Base-by-base conservation (phyloP, 2,888 invertebrate genomes). In the Trichogramma dendrolimi region DNA sequence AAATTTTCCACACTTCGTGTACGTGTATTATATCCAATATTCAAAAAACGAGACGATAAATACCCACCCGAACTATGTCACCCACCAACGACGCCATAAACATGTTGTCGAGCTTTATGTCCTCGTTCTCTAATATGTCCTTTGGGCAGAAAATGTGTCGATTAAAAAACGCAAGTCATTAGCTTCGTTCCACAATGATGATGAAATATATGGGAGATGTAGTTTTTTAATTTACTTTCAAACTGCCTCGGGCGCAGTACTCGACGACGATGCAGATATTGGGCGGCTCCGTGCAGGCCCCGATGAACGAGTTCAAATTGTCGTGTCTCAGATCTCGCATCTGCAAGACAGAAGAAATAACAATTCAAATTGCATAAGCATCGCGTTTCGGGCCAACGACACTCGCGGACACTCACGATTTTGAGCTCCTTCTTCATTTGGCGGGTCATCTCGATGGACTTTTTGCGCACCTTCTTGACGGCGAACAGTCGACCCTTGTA, bases 71-170 rank as follows among this genome's bases (percentile, higher is more conserved):
- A 72, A 97, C 88, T 68, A 98, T 92, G 80, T 97, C 97, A 60
- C 92, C 94, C 10, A 96, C 91, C 67, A 97, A 85, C 6, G 96
- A 96, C 40, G 96, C 95, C 69, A 94, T 89, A 79, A 97, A 97
- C 91, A 97, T 94, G 75, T 92, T 91, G 80, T 97, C 97, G 73
- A 96, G 82, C 81, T 95, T 95, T 68, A 97, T 90, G 78, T 97
- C 95, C 75, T 94, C 92, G 78, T 97, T 96, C 76, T 94, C 92
- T 63, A 98, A 82, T 71, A 97, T 93, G 79, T 98, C 92, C 90
- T 92, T 38, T 47, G 41, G 44, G 43, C 46, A 38, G 10, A 11
- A 41, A 62, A 62, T 61, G 59, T 61, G 6, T 57, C 57, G 51
- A 57, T 60, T n/a, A 11, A 43, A 2, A 11, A 40, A 50, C n/a